Evolutionary conservation across 2,797 vertebrate species (phyloP), one percentile per base, ranked within the genome.

Genomic region (Triplophysa bombifrons): DNA sequence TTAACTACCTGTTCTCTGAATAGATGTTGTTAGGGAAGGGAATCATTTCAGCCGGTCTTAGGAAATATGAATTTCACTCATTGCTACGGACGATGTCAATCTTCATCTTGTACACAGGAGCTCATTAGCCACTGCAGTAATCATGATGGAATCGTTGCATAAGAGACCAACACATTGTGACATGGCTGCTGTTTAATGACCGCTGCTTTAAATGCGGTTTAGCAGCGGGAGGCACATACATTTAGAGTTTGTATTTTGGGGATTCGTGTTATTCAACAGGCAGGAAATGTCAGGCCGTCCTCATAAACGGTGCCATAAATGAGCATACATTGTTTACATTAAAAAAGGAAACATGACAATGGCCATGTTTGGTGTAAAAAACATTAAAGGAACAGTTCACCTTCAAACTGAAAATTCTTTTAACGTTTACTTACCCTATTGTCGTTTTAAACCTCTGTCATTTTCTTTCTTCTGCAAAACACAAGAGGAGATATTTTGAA

Each of bases 131-230:
- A 80, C 84, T 84, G 75, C 76, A 76, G 85, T 84, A 86, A 86
- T 84, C 85, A 83, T 84, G 82, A 84, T 76, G 85, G 85, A 86
- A 84, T 83, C 80, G 27, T 86, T 86, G 85, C 85, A 81, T 86
- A 83, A 86, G 85, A 81, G 82, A 82, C 50, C 73, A 80, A 69
- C 82, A 82, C 80, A 63, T 73, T 84, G 82, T 76, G 78, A 82
- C 80, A 41, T 14, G 13, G 38, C 12, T 13, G 22, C 34, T 70
- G 30, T 78, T 64, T 79, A 72, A 79, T 79, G 69, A 65, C 50
- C 8, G 8, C 20, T 2, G 25, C 50, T 70, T 78, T 78, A 63
- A 71, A 71, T 69, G 56, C 25, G 44, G 12, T 78, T 61, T 71
- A 78, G 70, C 67, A 14, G 6, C 14, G 20, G 16, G 3, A 56